Base-by-base conservation (phyloP, 2,888 invertebrate species). In the Synanthedon formicaeformis region DNA sequence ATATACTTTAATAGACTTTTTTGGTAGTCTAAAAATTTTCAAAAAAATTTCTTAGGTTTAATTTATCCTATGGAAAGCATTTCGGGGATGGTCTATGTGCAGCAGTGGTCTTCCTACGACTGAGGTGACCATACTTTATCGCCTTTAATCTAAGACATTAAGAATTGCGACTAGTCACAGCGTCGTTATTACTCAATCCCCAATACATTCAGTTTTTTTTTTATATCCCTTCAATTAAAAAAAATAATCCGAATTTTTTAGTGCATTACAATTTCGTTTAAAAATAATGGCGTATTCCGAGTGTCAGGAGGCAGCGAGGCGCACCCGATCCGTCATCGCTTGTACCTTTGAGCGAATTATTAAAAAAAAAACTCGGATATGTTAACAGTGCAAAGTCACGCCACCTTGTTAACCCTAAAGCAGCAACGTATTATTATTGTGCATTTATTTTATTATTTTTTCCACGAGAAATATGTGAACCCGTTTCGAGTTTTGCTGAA, bases 301-400 rank as follows among this genome's bases (percentile, higher is more conserved):
- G 16, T 49, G 16, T 49, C 16, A 45, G 16, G 1, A 16, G 49
- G 23, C 16, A 49, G 12, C 60, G 59, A 61, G 64, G 63, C 64
- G 73, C 69, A 67, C 68, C 65, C 80, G 72, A 80, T 81, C 78
- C 71, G 78, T 81, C 81, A 80, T 75, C 78, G 69, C 63, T 58
- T 58, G 54, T 53, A 51, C 56, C 56, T 61, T 58, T 56, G 56
- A 56, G 57, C 53, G 53, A 60, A 58, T 54, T 56, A 54, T 55
- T 54, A 55, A 54, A 57, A 57, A 53, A 53, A 60, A 64, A 64
- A 65, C 65, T 66, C 64, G 69, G 73, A 74, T 76, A 75, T 71
- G 80, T 77, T 83, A 82, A 85, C 81, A 80, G 81, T 69, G 75
- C 66, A 58, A 75, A 80, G 86, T 86, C 86, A 86, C 86, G 86